Base-by-base conservation (phyloP, 2,888 invertebrate species). In the Metacarcinus magister region DNA sequence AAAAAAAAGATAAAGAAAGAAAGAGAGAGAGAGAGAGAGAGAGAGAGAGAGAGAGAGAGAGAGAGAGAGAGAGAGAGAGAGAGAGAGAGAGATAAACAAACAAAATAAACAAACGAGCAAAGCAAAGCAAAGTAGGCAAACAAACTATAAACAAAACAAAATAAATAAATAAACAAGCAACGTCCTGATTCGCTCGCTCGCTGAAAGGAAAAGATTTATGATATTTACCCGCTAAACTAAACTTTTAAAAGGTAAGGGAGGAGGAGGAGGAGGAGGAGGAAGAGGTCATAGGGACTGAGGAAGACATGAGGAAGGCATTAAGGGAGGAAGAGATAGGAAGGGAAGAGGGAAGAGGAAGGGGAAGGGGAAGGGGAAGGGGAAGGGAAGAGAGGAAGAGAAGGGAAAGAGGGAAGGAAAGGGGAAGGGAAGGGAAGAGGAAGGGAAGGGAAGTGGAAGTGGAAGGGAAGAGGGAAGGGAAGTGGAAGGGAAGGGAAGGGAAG, bases 191-290 rank as follows among this genome's bases (percentile, higher is more conserved):
- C 39, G 39, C 39, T 2, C 39, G 39, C 39, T 39, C 39, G 39
- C 39, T 39, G 39, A 39, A 39, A 39, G 39, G 48, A 54, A 54
- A 16, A 54, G 19, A 54, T 54, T 54, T 54, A 54, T 54, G 13
- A 54, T 54, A 54, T 54, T 54, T 54, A 13, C 54, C 16, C 54
- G 10, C 54, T 54, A 54, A 54, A 54, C 54, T 67, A 4, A 23
- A 67, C n/a, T 67, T n/a, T 67, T 67, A 67, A 67, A 67, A 19
- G 23, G 67, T n/a, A n/a, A n/a, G 7, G 67, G 67, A 67, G 23
- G 67, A 67, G 67, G 67, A 67, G 67, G 67, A 67, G 67, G 67
- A 67, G 67, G 67, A 67, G 67, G 67, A 67, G 67, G 67, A 67
- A 7, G 67, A 67, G 67, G 93, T n/a, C n/a, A n/a, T n/a, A n/a